Percentiles rank a stretch among this genome's conserved stretches.
These are phyloP conservation scores for Otolemur crassicaudatus DNA, from an alignment of 2,797 vertebrate species.

Conservation along the genomic window DNA sequence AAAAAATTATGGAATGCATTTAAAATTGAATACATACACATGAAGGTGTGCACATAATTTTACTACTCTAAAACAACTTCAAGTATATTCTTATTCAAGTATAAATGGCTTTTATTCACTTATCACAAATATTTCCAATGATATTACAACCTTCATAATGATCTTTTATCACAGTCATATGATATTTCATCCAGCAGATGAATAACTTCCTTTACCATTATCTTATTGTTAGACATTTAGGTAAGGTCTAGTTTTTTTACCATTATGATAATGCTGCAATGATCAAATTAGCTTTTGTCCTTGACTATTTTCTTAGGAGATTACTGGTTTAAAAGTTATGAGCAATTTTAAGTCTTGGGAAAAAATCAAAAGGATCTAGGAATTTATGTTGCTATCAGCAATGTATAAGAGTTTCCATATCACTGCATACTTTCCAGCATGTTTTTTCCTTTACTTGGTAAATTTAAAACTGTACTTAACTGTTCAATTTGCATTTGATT, in stretches of 20 bases:
- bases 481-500: constrained; percentile 54
- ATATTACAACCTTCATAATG: not conserved
- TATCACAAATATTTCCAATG: not conserved
- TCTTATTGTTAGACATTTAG: not conserved
- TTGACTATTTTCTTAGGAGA: not conserved
- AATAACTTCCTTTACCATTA: constrained; percentile 30
- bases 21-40: not conserved
- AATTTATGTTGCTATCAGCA: constrained; percentile 29
- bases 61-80: constrained; percentile 28
- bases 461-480: constrained; percentile 40
- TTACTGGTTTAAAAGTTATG: constrained; percentile 12
- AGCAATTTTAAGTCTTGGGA: not conserved
- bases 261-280: not conserved
- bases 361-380: not conserved
- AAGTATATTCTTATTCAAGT: constrained; percentile 16
- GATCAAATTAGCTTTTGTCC: not conserved
- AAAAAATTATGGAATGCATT: constrained; percentile 51
- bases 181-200: constrained; percentile 20
- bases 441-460: constrained; percentile 41
- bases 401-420: not conserved
- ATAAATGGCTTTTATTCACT: constrained; percentile 25
- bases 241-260: not conserved
- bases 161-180: not conserved
- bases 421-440: not conserved
- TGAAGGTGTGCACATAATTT: not conserved